Base-by-base conservation (phyloP, 1,140 invertebrate species). In the Brachionus asplanchnoidis region DNA sequence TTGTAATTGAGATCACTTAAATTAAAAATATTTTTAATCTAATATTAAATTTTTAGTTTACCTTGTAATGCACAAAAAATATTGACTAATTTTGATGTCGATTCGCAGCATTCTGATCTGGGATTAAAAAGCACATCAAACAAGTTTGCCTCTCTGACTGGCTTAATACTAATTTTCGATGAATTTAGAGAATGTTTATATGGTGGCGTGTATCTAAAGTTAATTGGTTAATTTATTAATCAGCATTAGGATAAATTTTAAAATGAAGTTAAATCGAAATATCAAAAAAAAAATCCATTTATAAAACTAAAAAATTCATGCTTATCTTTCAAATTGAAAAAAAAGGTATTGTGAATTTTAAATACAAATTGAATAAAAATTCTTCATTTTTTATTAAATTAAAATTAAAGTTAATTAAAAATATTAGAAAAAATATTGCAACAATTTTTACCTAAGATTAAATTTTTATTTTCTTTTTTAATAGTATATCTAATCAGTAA, bases 11-110 rank as follows among this genome's bases (percentile, higher is more conserved):
- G 9, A 77, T 50, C n/a, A 80, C 65, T 23, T 2, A 65, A 42
- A 60, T 20, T 14, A 36, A 60, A 23, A 17, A 32, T n/a, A 4
- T 12, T 53, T 78, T 3, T 20, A 8, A 60, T 36, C 2, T 53
- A 53, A 36, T 42, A 12, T 83, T 40, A 2, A 65, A 65, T 32
- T 26, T 40, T 14, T 26, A 12, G 20, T n/a, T 68, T 42, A 84
- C 56, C 28, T 84, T 68, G 14, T 8, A 84, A 3, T 23, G 32
- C 4, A 53, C 56, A 68, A 68, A 66, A 56, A 68, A 84, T 42
- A 68, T 65, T 82, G 5, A 82, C 79, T 32, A 82, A 1, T 65
- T 44, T 82, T 20, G 79, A 82, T 20, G 79, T 82, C 11, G 9
- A 36, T 14, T 46, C 5, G 11, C 42, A 50, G 20, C 73, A 77